These are phyloP conservation scores for Platalea minor DNA, from an alignment of 2,797 vertebrate genomes.

Conservation along the genomic window DNA sequence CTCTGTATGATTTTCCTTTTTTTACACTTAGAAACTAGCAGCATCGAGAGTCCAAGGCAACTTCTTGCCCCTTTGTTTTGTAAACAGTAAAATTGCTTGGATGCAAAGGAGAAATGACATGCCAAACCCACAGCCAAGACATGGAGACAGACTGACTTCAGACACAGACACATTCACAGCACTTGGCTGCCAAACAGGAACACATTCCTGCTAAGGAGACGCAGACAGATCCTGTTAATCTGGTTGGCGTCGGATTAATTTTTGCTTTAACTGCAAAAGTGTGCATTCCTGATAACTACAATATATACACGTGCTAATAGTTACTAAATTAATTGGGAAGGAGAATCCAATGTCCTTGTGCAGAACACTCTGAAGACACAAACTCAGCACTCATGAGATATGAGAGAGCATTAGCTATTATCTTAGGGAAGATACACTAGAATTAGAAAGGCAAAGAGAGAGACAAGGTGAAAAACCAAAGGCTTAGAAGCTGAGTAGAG, in stretches of 20 bases:
- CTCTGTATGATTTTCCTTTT: background rate
- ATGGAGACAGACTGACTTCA: background rate
- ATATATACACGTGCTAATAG: background rate
- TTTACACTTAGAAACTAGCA: background rate
- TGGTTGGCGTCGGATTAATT: rapidly evolving
- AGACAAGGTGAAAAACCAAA: background rate
- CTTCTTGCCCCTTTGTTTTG: background rate
- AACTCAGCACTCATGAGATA: background rate
- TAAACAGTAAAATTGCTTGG: background rate
- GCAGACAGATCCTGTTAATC: background rate
- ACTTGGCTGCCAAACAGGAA: background rate
- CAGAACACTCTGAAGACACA: background rate
- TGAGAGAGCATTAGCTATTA: background rate
- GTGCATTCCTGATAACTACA: background rate
- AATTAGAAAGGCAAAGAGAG: background rate
- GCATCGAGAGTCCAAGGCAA: background rate
- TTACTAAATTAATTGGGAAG: background rate
- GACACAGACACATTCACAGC: background rate
- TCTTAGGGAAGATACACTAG: background rate
- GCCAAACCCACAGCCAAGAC: background rate
- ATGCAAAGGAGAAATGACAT: background rate
- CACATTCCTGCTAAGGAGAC: background rate
- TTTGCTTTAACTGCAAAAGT: background rate
- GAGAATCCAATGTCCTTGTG: background rate
- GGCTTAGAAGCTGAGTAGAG: background rate